Evolutionary conservation across 2,113 vertebrate genomes (phyloP), one percentile per base, ranked within the genome.

Genomic region (Jaculus jaculus): DNA sequence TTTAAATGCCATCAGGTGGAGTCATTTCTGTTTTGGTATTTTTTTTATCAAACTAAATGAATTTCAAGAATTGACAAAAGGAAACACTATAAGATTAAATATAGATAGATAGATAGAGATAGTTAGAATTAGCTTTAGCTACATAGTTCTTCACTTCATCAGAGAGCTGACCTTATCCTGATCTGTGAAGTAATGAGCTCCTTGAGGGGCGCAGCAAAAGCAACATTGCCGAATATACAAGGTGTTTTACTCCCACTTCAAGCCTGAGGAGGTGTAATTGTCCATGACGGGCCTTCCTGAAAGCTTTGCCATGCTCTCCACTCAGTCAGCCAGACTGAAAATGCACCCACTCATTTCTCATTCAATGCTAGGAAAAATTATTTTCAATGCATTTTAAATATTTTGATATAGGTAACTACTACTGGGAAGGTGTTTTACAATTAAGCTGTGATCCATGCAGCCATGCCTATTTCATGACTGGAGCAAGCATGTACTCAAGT

Each of bases 371-470:
- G 72, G 73, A 39, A 63, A 51, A 82, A 69, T 47, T 20, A 63
- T 63, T 63, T 63, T 23, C 61, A 79, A 37, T 79, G 32, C 75
- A 79, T 51, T 51, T 75, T 63, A 54, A 68, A 68, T 88, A 18
- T 82, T 91, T 78, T 17, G 16, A 71, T 83, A 2, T 74, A 79
- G 23, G 9, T 85, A 39, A 30, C 20, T 47, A 60, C 81, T 39
- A 32, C 34, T 78, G 30, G 42, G 28, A 74, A 96, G 37, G 39
- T 20, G 20, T 23, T 39, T 72, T 82, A 77, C 72, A 79, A 74
- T 37, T 68, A 83, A 88, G 30, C 63, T 88, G 87, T 83, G 71
- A 86, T 84, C 92, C 30, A 47, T 23, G 63, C 13, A 77, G 47
- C 10, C 32, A 73, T 74, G 68, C 37, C 86, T 13, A 65, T 87